A percentile compares a stretch with the other conserved stretches of the same genome.
These are phyloP conservation scores for Hermaeophaga mercurialis DNA, from an alignment of 2,888 invertebrate genomes.

Conservation along the genomic window DNA sequence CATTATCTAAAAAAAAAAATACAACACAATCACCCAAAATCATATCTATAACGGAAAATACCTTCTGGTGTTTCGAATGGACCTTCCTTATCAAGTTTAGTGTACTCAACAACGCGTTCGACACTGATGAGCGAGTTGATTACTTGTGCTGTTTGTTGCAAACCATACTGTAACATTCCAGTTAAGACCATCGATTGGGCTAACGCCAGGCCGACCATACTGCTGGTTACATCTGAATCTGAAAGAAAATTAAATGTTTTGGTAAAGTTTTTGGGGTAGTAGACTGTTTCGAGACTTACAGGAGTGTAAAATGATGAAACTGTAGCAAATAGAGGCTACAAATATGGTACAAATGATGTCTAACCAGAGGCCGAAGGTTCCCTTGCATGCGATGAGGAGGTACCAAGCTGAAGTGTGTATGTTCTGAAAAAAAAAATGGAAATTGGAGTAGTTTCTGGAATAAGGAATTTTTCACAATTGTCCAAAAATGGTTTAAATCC, in stretches of 20 bases:
- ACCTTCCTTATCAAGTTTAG: conserved; percentile 72
- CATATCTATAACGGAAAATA: no score
- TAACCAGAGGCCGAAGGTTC: conserved; percentile 69
- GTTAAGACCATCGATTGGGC: conserved; percentile 32
- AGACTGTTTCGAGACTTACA: no score
- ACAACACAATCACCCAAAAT: no score
- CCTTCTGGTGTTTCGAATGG: conserved; percentile 61
- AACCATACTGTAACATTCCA: conserved; percentile 81
- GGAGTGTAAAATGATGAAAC: conserved; percentile 57
- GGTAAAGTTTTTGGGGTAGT: conserved; percentile 35
- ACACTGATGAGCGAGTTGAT: conserved; percentile 78
- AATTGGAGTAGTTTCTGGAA: no score
- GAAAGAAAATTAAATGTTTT: neutral
- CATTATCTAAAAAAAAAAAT: conserved; percentile 14
- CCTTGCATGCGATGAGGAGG: conserved; percentile 65
- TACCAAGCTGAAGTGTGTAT: conserved; percentile 69
- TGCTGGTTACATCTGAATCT: conserved; percentile 31
- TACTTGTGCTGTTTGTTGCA: conserved; percentile 78
- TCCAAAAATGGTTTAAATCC: no score
- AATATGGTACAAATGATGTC: conserved; percentile 67
- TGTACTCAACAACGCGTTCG: conserved; percentile 76
- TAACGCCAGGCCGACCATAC: conserved; percentile 47
- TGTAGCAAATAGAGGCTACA: conserved; percentile 65
- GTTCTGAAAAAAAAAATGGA: conserved; percentile 41
- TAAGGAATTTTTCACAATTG: no score